Evolutionary conservation across 2,113 vertebrate genomes (phyloP), one percentile per base, ranked within the genome.

Genomic region (Sander vitreus): DNA sequence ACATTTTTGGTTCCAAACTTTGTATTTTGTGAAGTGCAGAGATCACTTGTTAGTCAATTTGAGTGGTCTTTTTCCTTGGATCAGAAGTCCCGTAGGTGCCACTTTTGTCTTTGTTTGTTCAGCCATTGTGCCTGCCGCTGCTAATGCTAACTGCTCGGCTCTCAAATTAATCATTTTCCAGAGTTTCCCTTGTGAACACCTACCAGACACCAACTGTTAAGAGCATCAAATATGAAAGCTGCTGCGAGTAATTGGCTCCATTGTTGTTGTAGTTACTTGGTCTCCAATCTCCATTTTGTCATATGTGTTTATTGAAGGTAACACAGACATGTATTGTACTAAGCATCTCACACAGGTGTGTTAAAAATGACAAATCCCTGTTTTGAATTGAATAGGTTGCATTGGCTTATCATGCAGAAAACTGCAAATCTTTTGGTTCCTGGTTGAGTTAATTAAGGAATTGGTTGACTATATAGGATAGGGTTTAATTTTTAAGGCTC

Each of bases 91-190:
- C 21, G 33, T 25, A 51, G 50, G 33, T 64, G 39, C 72, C n/a
- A 9, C 13, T 33, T 74, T 82, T 63, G 25, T 39, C 69, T 60
- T 80, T 60, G 19, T 76, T 73, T 68, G 62, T 63, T 64, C 39
- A 69, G 60, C 14, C 25, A 33, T 12, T 48, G 60, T 66, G 67
- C n/a, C 66, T 30, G 11, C n/a, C 30, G 27, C 55, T 63, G 23
- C 48, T 75, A 39, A 16, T 21, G 67, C 36, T 18, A 48, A 63
- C 55, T 39, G 54, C 21, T 47, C 54, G 0, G 45, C 47, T 45
- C 14, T 48, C 19, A 48, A 25, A 48, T 25, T 33, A 23, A 62
- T 45, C 0, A 9, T 54, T 45, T 57, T 57, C 54, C 30, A 23
- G 60, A 60, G 18, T 27, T 51, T 73, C 30, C 53, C 7, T 36